Base-by-base conservation (phyloP, 1,140 invertebrate genomes). In the Berghia stephanieae region DNA sequence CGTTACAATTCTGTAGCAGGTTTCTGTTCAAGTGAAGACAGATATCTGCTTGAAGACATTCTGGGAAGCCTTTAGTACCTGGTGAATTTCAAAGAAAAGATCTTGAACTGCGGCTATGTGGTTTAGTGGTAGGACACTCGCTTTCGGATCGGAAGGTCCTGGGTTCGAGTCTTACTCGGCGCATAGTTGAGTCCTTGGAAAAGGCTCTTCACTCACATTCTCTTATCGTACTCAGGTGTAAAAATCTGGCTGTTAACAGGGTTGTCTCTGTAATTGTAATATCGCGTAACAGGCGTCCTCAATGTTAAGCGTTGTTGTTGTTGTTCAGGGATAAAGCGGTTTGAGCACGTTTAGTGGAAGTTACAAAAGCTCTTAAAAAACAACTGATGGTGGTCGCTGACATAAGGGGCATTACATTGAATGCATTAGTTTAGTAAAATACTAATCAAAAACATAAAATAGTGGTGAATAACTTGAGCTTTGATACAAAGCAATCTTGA, bases 1-100 rank as follows among this genome's bases (percentile, higher is more conserved):
- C 87, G 21, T 70, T 75, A 81, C 85, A 87, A 68, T 84, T 87
- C 69, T 82, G 84, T 2, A 88, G 80, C 24, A 88, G 75, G 57
- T 86, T 86, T 84, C 96, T 91, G 91, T 99, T 99, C 60, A 99
- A 92, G 91, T 99, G 98, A 44, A 99, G 92, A 91, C 97, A 98
- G 83, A 99, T 99, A 89, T 99, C 97, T 24, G 97, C 97, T 91
- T 98, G 97, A 68, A 99, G 92, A 90, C 96, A 98, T 90, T 99
- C 97, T 0, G 97, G 97, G 90, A 98, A 99, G 46, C 96, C 96
- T 91, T 98, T 99, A 40, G 13, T n/a, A 34, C 13, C 40, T 68
- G 27, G 38, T 21, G 27, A 16, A 5, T 10, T 4, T 21, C 38
- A n/a, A n/a, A n/a, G n/a, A n/a, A n/a, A 18, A 38, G 38, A 10